Evolutionary conservation across 2,888 invertebrate genomes (phyloP).

Genomic region (Agonopterix alstromeriana): DNA sequence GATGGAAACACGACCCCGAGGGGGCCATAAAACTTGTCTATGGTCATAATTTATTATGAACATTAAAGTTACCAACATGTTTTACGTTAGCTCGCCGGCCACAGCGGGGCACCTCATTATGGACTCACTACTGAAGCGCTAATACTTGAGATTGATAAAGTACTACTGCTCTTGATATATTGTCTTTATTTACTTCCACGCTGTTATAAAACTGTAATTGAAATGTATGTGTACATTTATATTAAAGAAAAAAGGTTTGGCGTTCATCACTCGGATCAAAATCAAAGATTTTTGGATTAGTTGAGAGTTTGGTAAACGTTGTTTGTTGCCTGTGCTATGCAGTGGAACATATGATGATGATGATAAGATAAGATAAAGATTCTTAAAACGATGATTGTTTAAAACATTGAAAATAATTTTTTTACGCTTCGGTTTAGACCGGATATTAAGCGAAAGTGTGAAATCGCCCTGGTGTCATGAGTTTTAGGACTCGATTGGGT

Average conservation of each 20-base stretch:
- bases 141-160: conserved; percentile 15
- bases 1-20: conserved; percentile 18
- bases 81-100: conserved; percentile 15
- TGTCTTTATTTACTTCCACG: conserved; percentile 2
- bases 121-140: conserved; percentile 25
- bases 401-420: too few species aligned
- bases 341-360: too few species aligned
- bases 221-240: background rate
- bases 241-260: background rate
- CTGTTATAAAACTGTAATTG: background rate
- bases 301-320: too few species aligned
- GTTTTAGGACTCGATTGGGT: too few species aligned
- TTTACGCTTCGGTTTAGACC: too few species aligned
- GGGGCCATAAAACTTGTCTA: conserved; percentile 17
- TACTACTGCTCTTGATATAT: conserved; percentile 12
- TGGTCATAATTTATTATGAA: conserved; percentile 24
- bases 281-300: too few species aligned
- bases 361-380: too few species aligned
- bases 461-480: too few species aligned
- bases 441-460: too few species aligned
- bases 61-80: conserved; percentile 28
- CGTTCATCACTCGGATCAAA: too few species aligned
- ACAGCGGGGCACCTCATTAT: conserved; percentile 26
- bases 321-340: too few species aligned
- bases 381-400: too few species aligned